Conservation (phyloP, 2,113 vertebrate species). For the Hippocampus mohnikei region DNA sequence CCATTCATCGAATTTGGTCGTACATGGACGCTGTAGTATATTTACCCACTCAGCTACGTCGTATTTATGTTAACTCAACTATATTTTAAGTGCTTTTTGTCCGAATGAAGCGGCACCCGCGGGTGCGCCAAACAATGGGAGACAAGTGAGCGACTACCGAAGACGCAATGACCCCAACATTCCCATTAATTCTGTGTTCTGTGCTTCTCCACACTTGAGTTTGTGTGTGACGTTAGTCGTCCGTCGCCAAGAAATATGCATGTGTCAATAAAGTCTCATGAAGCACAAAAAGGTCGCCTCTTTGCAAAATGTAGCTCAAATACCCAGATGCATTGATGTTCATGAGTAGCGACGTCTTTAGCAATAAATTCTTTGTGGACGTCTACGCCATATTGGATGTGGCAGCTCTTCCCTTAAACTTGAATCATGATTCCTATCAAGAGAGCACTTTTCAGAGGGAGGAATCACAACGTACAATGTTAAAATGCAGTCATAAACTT, state of each 20-base stretch:
- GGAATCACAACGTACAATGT: too few species aligned
- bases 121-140: conserved; percentile 55
- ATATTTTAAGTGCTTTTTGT: conserved; percentile 8
- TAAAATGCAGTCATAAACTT: background rate
- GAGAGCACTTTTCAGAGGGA: too few species aligned
- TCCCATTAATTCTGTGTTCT: conserved; percentile 1
- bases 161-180: conserved; percentile 59
- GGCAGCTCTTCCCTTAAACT: background rate
- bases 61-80: background rate
- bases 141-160: background rate
- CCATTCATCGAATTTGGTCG: background rate
- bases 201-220: background rate
- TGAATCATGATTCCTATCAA: too few species aligned
- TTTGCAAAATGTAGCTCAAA: background rate
- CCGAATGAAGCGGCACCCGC: conserved; percentile 48
- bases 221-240: background rate
- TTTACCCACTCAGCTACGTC: background rate
- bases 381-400: background rate
- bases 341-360: background rate
- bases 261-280: conserved; percentile 1
- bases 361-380: too few species aligned
- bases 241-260: background rate
- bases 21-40: background rate
- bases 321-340: background rate
- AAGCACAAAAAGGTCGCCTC: background rate